Evolutionary conservation across 2,797 vertebrate species (phyloP), one percentile per base, ranked within the genome.

Genomic region (Smutsia temminckii): DNA sequence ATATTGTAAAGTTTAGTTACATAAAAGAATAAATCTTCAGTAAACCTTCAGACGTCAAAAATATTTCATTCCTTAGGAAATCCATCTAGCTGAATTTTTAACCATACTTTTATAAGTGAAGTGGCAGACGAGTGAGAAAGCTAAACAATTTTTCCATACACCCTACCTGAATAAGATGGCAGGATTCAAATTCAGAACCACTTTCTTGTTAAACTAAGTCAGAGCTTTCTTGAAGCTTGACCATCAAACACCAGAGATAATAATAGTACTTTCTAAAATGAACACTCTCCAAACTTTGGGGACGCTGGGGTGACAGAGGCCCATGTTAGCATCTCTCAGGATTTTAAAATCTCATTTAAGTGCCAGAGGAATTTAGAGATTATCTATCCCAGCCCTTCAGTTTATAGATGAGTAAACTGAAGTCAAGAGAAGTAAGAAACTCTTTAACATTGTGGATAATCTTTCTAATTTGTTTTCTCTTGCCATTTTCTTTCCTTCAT

Each of bases 261-360:
- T 57, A 40, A 1, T 29, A 75, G 8, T 61, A 68, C 74, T 63
- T 57, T 63, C 37, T 57, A 78, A 72, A n/a, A 64, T 53, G 13
- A 84, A 53, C 81, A 51, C 13, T 91, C 40, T 80, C 55, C 18
- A 68, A n/a, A 88, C 37, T 63, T 51, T 9, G 68, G 29, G 29
- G 16, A 68, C 29, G 27, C 32, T 23, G 23, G 4, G 9, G 51
- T 61, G 21, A 59, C 10, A 59, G 27, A 88, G 51, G 27, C 71
- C 74, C 55, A 14, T 27, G 66, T 80, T 87, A 64, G 66, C 8
- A 68, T 74, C 83, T 84, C 6, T 92, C 37, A 49, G 57, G 16
- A 72, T 92, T 95, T 91, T 89, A 46, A 83, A 85, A 59, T 89
- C 49, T 91, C 84, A 34, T 84, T 79, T 93, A 66, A 90, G 57